A percentile compares a stretch with the other conserved stretches of the same genome.
Conservation (phyloP, 1,140 invertebrate genomes). For the Leptinotarsa lineolata region DNA sequence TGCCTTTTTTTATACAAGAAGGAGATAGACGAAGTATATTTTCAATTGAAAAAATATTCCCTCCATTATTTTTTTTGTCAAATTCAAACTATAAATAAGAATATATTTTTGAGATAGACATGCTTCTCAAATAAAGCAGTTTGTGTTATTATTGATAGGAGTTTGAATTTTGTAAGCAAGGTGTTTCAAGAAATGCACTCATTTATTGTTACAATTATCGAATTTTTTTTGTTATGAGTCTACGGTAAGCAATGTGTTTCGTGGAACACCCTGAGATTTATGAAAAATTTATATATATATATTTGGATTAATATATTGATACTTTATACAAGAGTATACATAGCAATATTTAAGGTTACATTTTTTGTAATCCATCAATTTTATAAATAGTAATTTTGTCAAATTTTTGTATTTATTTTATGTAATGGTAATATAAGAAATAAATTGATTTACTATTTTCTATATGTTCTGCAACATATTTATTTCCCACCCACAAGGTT, state of each 20-base stretch:
- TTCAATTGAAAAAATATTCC: constrained; percentile 52
- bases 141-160: constrained; percentile 54
- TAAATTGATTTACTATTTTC: constrained; percentile 28
- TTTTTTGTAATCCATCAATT: constrained; percentile 52
- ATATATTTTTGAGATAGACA: constrained; percentile 47
- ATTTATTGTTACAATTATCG: background rate
- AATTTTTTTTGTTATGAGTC: background rate
- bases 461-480: background rate
- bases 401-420: constrained; percentile 55
- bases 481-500: background rate
- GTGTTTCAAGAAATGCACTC: constrained; percentile 12
- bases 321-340: constrained; percentile 40
- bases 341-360: constrained; percentile 49
- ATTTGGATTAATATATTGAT: constrained; percentile 45
- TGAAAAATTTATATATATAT: constrained; percentile 34
- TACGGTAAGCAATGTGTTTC: constrained; percentile 27
- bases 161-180: constrained; percentile 17
- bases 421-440: constrained; percentile 49
- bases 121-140: constrained; percentile 48
- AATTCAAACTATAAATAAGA: constrained; percentile 42
- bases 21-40: constrained; percentile 41
- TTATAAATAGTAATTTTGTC: constrained; percentile 50
- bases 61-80: constrained; percentile 49
- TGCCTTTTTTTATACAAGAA: constrained; percentile 50
- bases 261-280: constrained; percentile 14